Base-by-base conservation (phyloP, 2,888 invertebrate species). In the Hypselothyrea guttata region DNA sequence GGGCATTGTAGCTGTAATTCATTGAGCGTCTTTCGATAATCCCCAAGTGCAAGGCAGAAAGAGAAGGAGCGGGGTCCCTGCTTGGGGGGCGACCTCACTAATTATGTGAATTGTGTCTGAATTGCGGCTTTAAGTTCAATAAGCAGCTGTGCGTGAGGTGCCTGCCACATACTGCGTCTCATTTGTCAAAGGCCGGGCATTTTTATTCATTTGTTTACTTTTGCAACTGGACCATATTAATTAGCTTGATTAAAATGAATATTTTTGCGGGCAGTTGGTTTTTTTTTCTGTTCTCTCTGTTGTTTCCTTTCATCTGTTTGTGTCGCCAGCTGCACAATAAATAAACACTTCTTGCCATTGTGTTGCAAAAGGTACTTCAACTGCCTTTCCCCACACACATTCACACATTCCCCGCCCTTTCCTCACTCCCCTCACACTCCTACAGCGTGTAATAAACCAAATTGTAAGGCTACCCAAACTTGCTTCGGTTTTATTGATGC, bases 191-290 rank as follows among this genome's bases (percentile, higher is more conserved):
- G 22, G 28, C 7, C 40, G 3, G 54, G 31, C 49, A 54, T 58
- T 55, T 54, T 58, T 52, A 44, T 54, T 44, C 57, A 54, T 61
- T 58, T 54, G 57, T 41, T 60, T 52, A 54, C 35, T 65, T 61
- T 62, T 35, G 45, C 51, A 65, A 71, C 71, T 81, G 68, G 77
- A 77, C 81, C 84, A 75, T 71, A 81, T 81, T 82, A 82, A 82
- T 82, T 82, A 82, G 71, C 84, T 82, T 82, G 81, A 82, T 84
- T 81, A 82, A 82, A 84, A 77, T 75, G 77, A 81, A 82, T 82
- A 77, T 81, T 84, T 81, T 38, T n/a, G 38, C 7, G 64, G 49
- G 49, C 66, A 71, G n/a, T n/a, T n/a, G n/a, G n/a, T n/a, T n/a
- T n/a, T n/a, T n/a, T n/a, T n/a, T n/a, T n/a, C n/a, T n/a, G n/a